Percentiles rank a stretch among this genome's conserved stretches.
Conservation (phyloP, 2,888 invertebrate species). For the Charanyca ferruginea region DNA sequence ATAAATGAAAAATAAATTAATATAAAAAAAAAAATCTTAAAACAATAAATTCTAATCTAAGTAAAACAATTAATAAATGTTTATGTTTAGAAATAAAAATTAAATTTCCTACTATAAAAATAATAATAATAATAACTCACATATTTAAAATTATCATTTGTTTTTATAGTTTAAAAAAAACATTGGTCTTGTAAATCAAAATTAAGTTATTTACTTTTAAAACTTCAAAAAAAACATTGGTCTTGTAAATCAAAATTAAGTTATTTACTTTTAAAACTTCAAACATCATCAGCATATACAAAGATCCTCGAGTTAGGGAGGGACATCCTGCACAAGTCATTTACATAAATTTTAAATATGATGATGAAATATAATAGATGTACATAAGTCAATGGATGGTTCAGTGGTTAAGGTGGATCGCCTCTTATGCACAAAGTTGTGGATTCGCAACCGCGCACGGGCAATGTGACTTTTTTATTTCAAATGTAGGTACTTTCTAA, state of each 20-base stretch:
- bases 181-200: slow-evolving; percentile 93
- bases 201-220: slow-evolving; percentile 90
- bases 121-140: slow-evolving; percentile 82
- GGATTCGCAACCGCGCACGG: no score
- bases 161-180: slow-evolving; percentile 93
- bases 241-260: slow-evolving; percentile 93
- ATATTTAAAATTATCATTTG: slow-evolving; percentile 87
- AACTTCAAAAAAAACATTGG: slow-evolving; percentile 92
- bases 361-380: no score
- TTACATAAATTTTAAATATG: no score
- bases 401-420: no score
- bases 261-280: slow-evolving; percentile 90
- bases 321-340: no score
- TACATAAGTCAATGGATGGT: no score
- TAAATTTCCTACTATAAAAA: slow-evolving; percentile 88
- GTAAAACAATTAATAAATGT: slow-evolving; percentile 91
- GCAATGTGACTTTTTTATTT: no score
- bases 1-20: slow-evolving; percentile 85
- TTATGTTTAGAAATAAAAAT: slow-evolving; percentile 91
- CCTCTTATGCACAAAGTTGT: no score
- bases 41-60: slow-evolving; percentile 92
- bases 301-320: no score
- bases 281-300: no score
- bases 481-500: no score
- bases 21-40: slow-evolving; percentile 90